Evolutionary conservation across 2,797 vertebrate species (phyloP), one percentile per base, ranked within the genome.

Genomic region (Rhodeus uyekii): DNA sequence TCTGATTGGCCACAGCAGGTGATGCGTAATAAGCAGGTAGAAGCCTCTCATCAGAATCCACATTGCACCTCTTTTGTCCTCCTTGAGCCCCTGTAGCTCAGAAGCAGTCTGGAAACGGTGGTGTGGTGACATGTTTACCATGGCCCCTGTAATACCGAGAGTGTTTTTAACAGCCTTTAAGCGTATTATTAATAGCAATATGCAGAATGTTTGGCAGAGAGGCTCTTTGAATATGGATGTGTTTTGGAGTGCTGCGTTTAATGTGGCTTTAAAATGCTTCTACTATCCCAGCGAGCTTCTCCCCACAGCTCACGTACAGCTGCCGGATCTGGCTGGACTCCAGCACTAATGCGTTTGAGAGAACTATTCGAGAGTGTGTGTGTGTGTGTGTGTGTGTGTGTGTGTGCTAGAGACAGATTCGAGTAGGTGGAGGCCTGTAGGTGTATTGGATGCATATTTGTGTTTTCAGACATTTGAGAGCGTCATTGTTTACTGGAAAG

Each of bases 221-320:
- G 46, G 46, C 44, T 50, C 19, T 53, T 46, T 65, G 76, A 74
- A 82, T 85, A 74, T 74, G 80, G 53, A 79, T 79, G 76, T 71
- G 58, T 73, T 78, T 55, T 68, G 80, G 68, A 77, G 74, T 77
- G 46, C 69, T 22, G 46, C 24, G 84, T 85, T 85, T 78, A 85
- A 82, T 74, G 80, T 79, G 68, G 68, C 50, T 85, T 82, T 82
- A 82, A 85, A 82, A 82, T 61, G 80, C 50, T 79, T 67, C 50
- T 8, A 48, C 64, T 44, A 46, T 69, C 79, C 44, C 39, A 44
- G 64, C 27, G 65, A 64, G 72, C 65, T 44, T 80, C 36, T 68
- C 42, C 48, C 63, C 14, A 29, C 53, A 39, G 55, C 69, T 83
- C 53, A 29, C 34, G 9, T 75, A 48, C 46, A 80, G 60, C 77